These are phyloP conservation scores for Ecdyonurus torrentis DNA, from an alignment of 2,888 invertebrate genomes.

Conservation along the genomic window DNA sequence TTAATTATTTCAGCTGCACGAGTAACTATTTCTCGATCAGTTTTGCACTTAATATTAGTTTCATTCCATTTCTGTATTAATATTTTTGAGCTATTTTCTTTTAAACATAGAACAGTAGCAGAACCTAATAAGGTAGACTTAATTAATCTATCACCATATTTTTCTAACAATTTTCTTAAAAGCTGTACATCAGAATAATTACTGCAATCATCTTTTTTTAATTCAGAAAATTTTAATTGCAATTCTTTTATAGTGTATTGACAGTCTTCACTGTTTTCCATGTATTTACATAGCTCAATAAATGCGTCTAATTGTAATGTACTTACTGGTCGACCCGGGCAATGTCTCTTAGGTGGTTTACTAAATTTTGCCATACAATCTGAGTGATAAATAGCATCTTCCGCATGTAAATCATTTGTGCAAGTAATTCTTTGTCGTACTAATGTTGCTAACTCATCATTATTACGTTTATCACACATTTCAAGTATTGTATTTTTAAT, in stretches of 20 bases:
- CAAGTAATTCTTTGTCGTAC: background rate
- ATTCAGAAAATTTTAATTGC: background rate
- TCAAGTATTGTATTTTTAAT: background rate
- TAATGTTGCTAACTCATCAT: background rate
- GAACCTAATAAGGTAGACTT: background rate
- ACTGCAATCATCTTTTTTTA: background rate
- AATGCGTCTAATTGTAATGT: background rate
- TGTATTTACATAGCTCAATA: background rate
- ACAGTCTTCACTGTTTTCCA: background rate
- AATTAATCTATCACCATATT: background rate
- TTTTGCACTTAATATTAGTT: background rate
- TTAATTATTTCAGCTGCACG: background rate
- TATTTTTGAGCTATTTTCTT: background rate
- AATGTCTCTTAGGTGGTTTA: background rate
- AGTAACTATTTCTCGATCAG: background rate
- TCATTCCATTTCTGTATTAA: background rate
- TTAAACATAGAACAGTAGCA: background rate
- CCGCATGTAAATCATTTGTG: background rate
- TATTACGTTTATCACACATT: background rate
- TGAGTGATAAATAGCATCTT: background rate
- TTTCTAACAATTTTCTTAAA: background rate
- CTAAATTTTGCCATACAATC: background rate
- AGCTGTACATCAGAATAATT: background rate
- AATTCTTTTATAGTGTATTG: background rate
- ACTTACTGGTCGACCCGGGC: background rate